Evolutionary conservation across 2,113 vertebrate species (phyloP), one percentile per base, ranked within the genome.

Genomic region (Tachysurus vachellii): DNA sequence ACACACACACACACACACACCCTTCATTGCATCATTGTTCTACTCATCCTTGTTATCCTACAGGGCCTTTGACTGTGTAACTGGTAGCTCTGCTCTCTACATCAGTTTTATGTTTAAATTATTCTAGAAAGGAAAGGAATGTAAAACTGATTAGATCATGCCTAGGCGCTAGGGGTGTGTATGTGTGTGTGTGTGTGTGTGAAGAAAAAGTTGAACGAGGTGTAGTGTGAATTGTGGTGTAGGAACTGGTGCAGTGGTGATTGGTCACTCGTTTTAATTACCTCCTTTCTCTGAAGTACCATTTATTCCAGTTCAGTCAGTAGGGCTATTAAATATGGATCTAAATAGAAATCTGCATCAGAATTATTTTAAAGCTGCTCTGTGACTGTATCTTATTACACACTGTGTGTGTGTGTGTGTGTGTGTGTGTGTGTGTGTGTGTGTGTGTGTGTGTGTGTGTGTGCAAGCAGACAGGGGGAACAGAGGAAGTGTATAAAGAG

Each of bases 401-500:
- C 21, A 47, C 9, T 64, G 21, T 83, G 23, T 81, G 6, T 36
- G 10, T 19, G 4, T 11, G 14, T 59, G 28, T 4, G 61, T 80
- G 54, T 28, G 44, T 50, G 16, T 77, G 47, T 50, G 47, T 50
- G 47, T 71, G 8, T 64, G 53, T 84, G 82, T 42, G 11, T 73
- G 19, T 23, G 8, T 83, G 56, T 83, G 36, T 85, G 4, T 76
- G 28, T 80, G 56, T 77, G n/a, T 0, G 36, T 64, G 42, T 11
- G 68, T 88, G 26, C 26, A 4, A 71, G 9, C 89, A 97, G 97
- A 97, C 97, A 13, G 97, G 97, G 83, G 97, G 97, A 68, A 96
- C 96, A 6, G 96, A 97, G 85, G 97, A 97, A 86, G 96, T 97
- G 6, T 96, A 97, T 90, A 97, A 97, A 83, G 97, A 98, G 76